Percentiles rank a stretch among this genome's conserved stretches.
phyloP scores from a whole-genome alignment of 1,140 invertebrate species.

The Hermetia illucens region DNA sequence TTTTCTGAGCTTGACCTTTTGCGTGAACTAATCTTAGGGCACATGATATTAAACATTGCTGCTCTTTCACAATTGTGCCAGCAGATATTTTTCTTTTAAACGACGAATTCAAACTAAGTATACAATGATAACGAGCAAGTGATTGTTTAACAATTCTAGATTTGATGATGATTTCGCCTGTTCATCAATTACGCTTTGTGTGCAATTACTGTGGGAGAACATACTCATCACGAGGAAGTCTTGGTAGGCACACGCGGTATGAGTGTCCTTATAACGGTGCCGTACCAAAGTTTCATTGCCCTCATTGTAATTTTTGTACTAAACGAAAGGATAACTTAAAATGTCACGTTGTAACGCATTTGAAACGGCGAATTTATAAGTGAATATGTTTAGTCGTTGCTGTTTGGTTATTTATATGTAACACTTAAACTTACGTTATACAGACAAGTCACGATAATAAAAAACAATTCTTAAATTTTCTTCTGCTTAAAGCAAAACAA shows the following conservation, averaged over 20 bases:
- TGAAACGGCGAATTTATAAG: conserved; percentile 1
- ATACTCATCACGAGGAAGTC: conserved; percentile 3
- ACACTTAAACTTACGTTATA: too few species aligned
- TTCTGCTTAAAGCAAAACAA: neutral
- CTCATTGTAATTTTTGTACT: conserved; percentile 10
- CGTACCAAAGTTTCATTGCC: conserved; percentile 1
- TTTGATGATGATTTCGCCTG: neutral
- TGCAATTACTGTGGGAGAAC: neutral
- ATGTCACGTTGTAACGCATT: conserved; percentile 11
- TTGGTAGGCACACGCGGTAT: conserved; percentile 2
- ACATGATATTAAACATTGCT: too few species aligned
- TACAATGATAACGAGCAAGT: too few species aligned
- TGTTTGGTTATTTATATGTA: neutral
- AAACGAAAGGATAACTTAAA: conserved; percentile 24
- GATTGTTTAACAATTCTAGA: neutral
- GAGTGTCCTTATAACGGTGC: neutral
- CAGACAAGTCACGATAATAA: too few species aligned
- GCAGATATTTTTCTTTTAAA: too few species aligned
- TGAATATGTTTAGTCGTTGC: neutral
- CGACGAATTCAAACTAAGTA: too few species aligned
- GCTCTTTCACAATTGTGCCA: too few species aligned
- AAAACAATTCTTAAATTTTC: conserved; percentile 1
- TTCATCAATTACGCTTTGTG: conserved; percentile 1
- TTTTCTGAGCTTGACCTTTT: too few species aligned
- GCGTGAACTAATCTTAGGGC: too few species aligned